Evolutionary conservation across 2,797 vertebrate genomes (phyloP), one percentile per base, ranked within the genome.

Genomic region (Propithecus deckenii): DNA sequence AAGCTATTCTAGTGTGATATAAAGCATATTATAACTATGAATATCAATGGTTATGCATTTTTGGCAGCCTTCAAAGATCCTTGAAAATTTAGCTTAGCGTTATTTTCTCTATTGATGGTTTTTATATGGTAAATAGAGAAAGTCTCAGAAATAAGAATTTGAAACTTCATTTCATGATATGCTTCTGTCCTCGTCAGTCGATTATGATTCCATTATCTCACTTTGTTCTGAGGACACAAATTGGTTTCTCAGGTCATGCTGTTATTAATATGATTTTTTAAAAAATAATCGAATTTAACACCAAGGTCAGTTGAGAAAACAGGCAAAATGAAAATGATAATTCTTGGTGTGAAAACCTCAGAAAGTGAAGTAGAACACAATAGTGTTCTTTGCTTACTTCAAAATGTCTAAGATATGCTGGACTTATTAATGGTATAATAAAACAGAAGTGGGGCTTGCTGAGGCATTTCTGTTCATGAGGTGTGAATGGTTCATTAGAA

Each of bases 181-280:
- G 0, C 94, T 95, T 97, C 61, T 87, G 20, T 72, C 7, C 1
- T 92, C 67, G 88, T 65, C 57, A 97, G 86, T 92, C 50, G 18
- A 86, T 80, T 91, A 76, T 87, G 8, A 95, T 98, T 96, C 67
- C 1, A 41, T 5, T 92, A 59, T 92, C 89, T 97, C 50, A 97
- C 32, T 97, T 97, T 83, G 83, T 95, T 94, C 93, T 83, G 81
- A 12, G 48, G 88, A 94, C 43, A 28, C 57, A 97, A 97, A 98
- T 92, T 97, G 84, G 84, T 97, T 98, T 98, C 43, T 91, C 9
- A 15, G 94, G 78, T 96, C 25, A 96, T 97, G 97, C 86, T 98
- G 35, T 97, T 98, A 91, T 97, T 97, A 97, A 94, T 96, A 76
- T 41, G 67, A 94, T 57, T 97, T 96, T 97, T 98, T 72, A 76